Base-by-base conservation (phyloP, 2,113 vertebrate genomes). In the Melanerpes formicivorus region DNA sequence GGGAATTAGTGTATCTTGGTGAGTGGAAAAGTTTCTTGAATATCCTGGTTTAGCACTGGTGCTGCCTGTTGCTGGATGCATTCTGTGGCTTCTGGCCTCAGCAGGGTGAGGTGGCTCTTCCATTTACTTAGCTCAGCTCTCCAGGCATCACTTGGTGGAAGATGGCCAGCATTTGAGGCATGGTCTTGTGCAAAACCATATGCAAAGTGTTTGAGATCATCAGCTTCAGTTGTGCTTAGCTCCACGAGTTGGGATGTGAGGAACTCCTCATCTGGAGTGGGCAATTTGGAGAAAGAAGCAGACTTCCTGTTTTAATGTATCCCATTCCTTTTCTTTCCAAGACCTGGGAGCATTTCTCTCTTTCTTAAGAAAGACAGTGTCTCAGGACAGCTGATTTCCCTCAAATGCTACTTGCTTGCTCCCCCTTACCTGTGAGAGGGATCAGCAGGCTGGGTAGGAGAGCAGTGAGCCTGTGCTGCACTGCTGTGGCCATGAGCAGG, bases 221-320 rank as follows among this genome's bases (percentile, higher is more conserved):
- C 40, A n/a, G 16, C 18, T 83, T 77, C 26, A 73, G 11, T 34
- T 48, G 46, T 52, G 22, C 22, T 44, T 30, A 73, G 32, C 18
- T 64, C 8, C 30, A 42, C 0, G 0, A 80, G 18, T 1, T 44
- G 21, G 40, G 42, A 26, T 59, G 6, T 46, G 69, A 63, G 44
- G 30, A 70, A 11, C 40, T 40, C 14, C 13, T 72, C 7, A 50
- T 66, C 5, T 59, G 30, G 6, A 73, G 46, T 12, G 14, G 8
- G n/a, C 30, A 64, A 14, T 22, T 16, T 37, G 60, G 11, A 15
- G 29, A 34, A 85, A 62, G 17, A 7, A 29, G 12, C 56, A 90
- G 29, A 63, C 42, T 74, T 70, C 4, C 26, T 40, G 6, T 59
- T 90, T 29, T 48, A 58, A 70, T 3, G 14, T 8, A 18, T 71